Conservation (phyloP, 2,113 vertebrate genomes). For the Trochalopteron elliotii region DNA sequence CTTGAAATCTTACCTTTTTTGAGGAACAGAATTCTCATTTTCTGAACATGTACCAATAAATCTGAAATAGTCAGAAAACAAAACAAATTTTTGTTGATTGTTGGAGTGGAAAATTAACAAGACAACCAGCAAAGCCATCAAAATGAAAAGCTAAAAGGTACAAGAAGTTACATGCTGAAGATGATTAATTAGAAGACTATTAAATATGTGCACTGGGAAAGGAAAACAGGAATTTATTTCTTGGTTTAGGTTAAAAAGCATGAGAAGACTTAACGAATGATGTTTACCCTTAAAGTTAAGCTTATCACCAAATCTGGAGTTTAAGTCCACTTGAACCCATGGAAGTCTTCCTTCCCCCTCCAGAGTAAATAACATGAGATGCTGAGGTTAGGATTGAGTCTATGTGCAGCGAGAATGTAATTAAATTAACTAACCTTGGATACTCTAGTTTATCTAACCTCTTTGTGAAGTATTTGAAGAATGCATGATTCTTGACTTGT, state of each 20-base stretch:
- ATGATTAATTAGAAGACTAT: not conserved
- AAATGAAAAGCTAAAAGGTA: not conserved
- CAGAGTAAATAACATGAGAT: not conserved
- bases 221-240: not conserved
- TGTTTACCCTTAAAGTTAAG: not conserved
- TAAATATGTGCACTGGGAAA: not conserved
- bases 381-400: not conserved
- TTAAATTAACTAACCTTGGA: not conserved
- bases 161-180: not conserved
- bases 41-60: not conserved
- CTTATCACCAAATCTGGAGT: not conserved
- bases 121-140: not conserved
- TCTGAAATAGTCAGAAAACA: not conserved
- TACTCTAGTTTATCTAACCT: not conserved
- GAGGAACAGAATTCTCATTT: not conserved
- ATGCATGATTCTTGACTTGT: not conserved
- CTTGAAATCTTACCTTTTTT: not conserved
- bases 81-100: not conserved
- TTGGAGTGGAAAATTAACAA: not conserved
- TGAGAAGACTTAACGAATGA: not conserved
- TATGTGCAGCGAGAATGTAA: not conserved
- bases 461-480: not conserved
- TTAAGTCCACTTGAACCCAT: not conserved
- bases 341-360: not conserved
- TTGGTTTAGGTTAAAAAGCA: not conserved